These are phyloP conservation scores for Temnothorax ravouxi DNA, from an alignment of 2,888 invertebrate genomes.

Conservation along the genomic window DNA sequence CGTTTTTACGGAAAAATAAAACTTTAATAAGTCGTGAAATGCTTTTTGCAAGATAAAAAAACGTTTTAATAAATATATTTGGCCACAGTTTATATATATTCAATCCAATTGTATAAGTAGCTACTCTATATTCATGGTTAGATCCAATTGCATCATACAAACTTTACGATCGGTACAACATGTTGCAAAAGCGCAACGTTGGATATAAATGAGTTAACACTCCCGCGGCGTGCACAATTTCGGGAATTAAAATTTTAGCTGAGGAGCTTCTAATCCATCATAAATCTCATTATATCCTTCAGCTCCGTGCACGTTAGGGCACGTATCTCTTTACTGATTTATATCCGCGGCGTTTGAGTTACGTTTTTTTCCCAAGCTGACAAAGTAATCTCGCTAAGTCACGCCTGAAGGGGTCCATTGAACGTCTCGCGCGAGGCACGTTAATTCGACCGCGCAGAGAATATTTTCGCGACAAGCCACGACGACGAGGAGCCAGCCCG, in stretches of 20 bases:
- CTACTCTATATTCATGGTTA: conserved; percentile 21
- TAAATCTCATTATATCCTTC: conserved; percentile 53
- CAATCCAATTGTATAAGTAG: conserved; percentile 8
- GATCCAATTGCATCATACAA: conserved; percentile 27
- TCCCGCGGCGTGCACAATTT: conserved; percentile 33
- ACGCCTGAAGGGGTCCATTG: conserved; percentile 43
- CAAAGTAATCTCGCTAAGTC: conserved; percentile 54
- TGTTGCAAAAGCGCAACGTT: conserved; percentile 12
- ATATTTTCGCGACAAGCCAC: conserved; percentile 31
- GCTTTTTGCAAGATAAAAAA: not conserved
- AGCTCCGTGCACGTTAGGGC: conserved; percentile 5
- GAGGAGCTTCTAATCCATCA: conserved; percentile 29
- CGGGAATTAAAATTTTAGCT: conserved; percentile 48
- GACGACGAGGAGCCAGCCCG: conserved; percentile 30
- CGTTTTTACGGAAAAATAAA: not conserved
- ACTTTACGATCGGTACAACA: conserved; percentile 31
- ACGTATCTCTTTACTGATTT: conserved; percentile 54
- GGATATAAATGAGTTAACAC: conserved; percentile 54
- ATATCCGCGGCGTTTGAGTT: conserved; percentile 36
- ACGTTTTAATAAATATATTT: not conserved
- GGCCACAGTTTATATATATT: not conserved
- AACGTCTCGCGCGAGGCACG: conserved; percentile 14
- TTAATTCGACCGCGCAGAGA: conserved; percentile 42
- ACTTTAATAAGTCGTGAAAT: not conserved
- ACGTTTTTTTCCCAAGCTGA: conserved; percentile 41